Conservation (phyloP, 2,113 vertebrate species). For the Rhinoderma darwinii region DNA sequence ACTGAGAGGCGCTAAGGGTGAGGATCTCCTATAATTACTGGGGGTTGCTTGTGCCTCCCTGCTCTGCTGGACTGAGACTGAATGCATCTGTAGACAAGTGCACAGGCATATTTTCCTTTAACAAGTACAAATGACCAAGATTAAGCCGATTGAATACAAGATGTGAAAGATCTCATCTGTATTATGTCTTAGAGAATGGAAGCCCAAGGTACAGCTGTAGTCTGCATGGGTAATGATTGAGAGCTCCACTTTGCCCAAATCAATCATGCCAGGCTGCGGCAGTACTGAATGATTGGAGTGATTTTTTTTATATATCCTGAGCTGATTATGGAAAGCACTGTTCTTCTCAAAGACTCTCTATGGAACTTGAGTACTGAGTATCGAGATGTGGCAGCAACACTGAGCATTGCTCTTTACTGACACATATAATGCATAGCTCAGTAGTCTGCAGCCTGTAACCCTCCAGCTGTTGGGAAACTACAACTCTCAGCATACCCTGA, state of each 20-base stretch:
- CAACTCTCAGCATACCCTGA: neutral
- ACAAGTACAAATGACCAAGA: slow-evolving; percentile 57
- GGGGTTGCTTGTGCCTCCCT: slow-evolving; percentile 27
- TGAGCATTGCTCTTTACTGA: neutral
- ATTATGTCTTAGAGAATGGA: slow-evolving; percentile 35
- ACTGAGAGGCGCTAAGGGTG: slow-evolving; percentile 92
- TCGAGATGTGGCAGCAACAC: neutral
- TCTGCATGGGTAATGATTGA: slow-evolving; percentile 42
- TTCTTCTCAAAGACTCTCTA: slow-evolving; percentile 1
- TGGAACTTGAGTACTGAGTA: neutral
- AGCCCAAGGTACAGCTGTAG: slow-evolving; percentile 22
- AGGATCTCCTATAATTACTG: slow-evolving; percentile 62
- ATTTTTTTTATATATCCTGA: slow-evolving; percentile 32
- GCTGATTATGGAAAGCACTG: slow-evolving; percentile 12
- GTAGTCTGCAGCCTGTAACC: neutral
- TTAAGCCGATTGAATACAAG: slow-evolving; percentile 51
- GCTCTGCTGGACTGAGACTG: slow-evolving; percentile 30
- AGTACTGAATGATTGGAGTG: slow-evolving; percentile 16
- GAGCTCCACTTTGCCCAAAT: slow-evolving; percentile 20
- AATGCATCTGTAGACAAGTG: neutral
- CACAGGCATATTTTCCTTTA: slow-evolving; percentile 37
- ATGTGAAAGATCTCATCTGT: slow-evolving; percentile 56
- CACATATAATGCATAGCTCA: neutral
- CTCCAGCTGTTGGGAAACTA: neutral
- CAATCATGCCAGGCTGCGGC: slow-evolving; percentile 42